Evolutionary conservation across 2,113 vertebrate genomes (phyloP), one percentile per base, ranked within the genome.

Genomic region (Brevimyrus niger): DNA sequence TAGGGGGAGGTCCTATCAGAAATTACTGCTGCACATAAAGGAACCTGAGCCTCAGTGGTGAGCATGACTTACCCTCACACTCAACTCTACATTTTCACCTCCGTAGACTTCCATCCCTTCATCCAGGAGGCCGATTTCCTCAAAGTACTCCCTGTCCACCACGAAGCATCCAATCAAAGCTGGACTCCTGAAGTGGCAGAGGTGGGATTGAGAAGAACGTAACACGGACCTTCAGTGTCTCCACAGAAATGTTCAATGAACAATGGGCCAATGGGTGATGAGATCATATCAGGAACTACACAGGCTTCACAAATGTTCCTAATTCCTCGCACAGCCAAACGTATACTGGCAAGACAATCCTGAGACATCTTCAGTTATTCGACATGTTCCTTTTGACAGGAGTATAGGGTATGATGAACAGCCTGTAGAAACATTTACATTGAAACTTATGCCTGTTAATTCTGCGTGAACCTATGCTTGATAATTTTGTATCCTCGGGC

Each of bases 31-130:
- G 80, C 4, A 38, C 35, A 38, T 6, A 23, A 46, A 48, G 82
- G 47, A 86, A 13, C 11, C 11, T 35, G 10, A 23, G 19, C 47
- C 23, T 19, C 82, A 19, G 1, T 44, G 82, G 6, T 0, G 17
- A 47, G 47, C 21, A 50, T 88, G 9, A 91, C 95, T 94, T 92
- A 96, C 95, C 92, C 96, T 93, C 88, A 96, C 92, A 31, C 96
- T 95, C 17, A 96, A 94, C 89, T 96, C 96, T 90, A 96, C 95
- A 5, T 97, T 97, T 89, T 97, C 95, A 86, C 95, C 96, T 31
- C 97, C 96, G 0, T 95, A 97, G 89, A 96, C 92, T 44, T 96
- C 93, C 96, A 96, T 97, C 15, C 95, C 96, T 48, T 94, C 91
- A 17, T 96, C 96, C 27, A 97, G 90, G 44, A 95, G 92, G 31